phyloP scores from a whole-genome alignment of 2,113 vertebrate species.

The Synodontis membranacea region DNA sequence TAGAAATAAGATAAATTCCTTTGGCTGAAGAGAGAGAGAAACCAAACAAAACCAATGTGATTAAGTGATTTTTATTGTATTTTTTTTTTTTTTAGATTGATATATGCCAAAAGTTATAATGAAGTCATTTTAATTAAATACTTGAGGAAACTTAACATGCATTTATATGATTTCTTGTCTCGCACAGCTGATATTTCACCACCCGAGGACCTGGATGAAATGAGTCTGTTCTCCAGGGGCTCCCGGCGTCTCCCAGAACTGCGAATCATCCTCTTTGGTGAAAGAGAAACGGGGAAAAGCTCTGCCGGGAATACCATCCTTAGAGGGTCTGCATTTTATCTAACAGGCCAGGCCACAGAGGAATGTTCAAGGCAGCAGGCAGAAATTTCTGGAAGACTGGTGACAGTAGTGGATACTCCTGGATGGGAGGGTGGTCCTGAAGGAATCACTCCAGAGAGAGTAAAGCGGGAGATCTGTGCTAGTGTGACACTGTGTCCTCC shows the following conservation, averaged over 20 bases:
- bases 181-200: constrained; percentile 61
- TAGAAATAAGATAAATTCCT: neutral
- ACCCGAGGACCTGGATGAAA: constrained; percentile 59
- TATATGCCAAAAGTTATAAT: neutral
- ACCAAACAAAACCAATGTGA: neutral
- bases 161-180: neutral
- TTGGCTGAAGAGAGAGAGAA: neutral
- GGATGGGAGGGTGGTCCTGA: constrained; percentile 70
- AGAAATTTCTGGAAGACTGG: constrained; percentile 61
- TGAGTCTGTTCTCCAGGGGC: constrained; percentile 64
- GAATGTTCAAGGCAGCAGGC: constrained; percentile 68
- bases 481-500: constrained; percentile 68
- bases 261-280: constrained; percentile 70
- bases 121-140: neutral
- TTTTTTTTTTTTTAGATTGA: neutral
- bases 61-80: neutral
- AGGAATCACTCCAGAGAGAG: constrained; percentile 66
- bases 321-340: constrained; percentile 55
- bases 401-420: constrained; percentile 72
- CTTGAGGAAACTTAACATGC: neutral
- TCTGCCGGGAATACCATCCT: constrained; percentile 69
- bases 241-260: constrained; percentile 65
- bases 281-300: constrained; percentile 75
- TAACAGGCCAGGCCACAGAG: constrained; percentile 61
- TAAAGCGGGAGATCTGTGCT: constrained; percentile 65